Conservation (phyloP, 2,113 vertebrate genomes). For the Seriola quinqueradiata region DNA sequence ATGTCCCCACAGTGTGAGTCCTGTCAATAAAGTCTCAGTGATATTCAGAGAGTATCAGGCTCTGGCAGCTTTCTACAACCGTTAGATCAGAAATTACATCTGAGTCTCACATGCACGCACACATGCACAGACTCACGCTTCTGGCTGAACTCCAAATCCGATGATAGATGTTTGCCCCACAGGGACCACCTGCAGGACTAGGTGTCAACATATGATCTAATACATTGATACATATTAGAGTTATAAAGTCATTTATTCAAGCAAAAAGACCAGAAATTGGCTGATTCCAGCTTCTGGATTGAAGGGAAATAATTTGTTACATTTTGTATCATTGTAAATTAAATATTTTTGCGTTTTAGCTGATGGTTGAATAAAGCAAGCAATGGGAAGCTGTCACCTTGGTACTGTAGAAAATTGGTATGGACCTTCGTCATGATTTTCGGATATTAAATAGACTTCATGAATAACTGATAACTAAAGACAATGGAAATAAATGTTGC, state of each 20-base stretch:
- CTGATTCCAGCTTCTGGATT: no score
- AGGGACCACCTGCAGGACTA: not conserved
- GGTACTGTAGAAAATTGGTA: not conserved
- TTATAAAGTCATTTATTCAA: not conserved
- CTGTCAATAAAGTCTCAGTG: slow-evolving; percentile 72
- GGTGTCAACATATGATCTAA: not conserved
- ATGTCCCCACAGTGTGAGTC: slow-evolving; percentile 47
- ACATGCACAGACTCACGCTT: not conserved
- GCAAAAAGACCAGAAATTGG: not conserved
- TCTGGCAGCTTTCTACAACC: slow-evolving; percentile 48
- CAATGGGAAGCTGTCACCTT: not conserved
- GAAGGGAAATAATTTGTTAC: no score
- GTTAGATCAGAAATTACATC: slow-evolving; percentile 29
- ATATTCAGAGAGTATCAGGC: slow-evolving; percentile 67
- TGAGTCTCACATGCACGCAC: not conserved
- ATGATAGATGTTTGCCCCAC: not conserved
- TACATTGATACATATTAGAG: not conserved
- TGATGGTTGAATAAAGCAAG: not conserved
- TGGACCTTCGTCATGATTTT: not conserved
- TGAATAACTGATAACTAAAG: no score
- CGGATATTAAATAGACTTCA: not conserved
- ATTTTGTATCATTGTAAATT: not conserved
- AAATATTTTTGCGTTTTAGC: not conserved
- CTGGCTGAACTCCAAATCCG: not conserved
- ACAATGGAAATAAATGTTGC: no score